A percentile compares a stretch with the other conserved stretches of the same genome.
phyloP scores from a whole-genome alignment of 1,140 invertebrate species.

The Microplitis demolitor region DNA sequence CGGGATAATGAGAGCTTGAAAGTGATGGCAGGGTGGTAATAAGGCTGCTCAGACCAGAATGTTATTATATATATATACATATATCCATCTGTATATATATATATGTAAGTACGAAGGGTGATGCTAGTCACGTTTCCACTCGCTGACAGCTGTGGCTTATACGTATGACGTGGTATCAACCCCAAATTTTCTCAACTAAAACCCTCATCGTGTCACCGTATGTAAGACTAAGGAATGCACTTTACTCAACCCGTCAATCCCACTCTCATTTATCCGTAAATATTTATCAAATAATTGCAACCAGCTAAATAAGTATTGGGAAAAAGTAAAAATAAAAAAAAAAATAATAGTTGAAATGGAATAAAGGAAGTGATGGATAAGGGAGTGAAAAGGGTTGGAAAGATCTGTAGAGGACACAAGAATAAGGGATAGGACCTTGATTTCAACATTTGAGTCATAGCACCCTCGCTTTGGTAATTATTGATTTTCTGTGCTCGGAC shows the following conservation, averaged over 20 bases:
- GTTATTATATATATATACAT: conserved; percentile 58
- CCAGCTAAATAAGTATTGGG: no score
- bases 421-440: conserved; percentile 49
- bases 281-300: background rate
- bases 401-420: background rate
- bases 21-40: conserved; percentile 41
- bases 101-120: conserved; percentile 39
- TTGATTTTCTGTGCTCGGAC: conserved; percentile 57
- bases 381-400: background rate
- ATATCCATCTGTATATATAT: conserved; percentile 57
- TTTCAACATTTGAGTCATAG: conserved; percentile 61
- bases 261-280: background rate
- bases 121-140: conserved; percentile 61
- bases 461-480: conserved; percentile 61
- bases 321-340: background rate
- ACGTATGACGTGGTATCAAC: conserved; percentile 62
- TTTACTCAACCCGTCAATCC: conserved; percentile 21
- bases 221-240: conserved; percentile 56
- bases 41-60: conserved; percentile 32
- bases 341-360: no score
- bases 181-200: conserved; percentile 57
- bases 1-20: no score
- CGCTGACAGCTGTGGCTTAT: conserved; percentile 63
- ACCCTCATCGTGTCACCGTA: conserved; percentile 53
- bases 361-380: background rate